phyloP scores from a whole-genome alignment of 1,140 invertebrate species.

The Bombus waltoni region DNA sequence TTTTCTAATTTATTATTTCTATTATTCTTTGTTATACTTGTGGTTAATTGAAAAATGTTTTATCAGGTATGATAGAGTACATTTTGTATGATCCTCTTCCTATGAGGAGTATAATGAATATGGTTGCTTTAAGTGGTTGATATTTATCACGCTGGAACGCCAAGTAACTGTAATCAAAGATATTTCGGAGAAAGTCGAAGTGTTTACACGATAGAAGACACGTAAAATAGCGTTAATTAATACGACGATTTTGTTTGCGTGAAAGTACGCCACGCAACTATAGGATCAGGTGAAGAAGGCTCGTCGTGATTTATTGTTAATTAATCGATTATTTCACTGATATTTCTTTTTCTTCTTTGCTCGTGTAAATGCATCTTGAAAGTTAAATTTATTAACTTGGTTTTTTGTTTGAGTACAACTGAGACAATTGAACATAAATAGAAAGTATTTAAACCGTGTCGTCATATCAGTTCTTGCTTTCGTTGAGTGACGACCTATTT shows the following conservation, averaged over 20 bases:
- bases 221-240: neutral
- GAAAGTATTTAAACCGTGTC: constrained; percentile 2
- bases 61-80: neutral
- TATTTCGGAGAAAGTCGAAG: neutral
- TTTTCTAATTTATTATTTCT: neutral
- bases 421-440: neutral
- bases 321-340: neutral
- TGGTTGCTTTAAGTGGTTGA: neutral
- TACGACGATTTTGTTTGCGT: neutral
- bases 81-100: neutral
- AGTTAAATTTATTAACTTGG: neutral
- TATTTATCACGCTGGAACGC: neutral
- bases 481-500: neutral
- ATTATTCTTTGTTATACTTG: neutral
- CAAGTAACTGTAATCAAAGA: neutral
- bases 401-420: neutral
- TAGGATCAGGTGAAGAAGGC: neutral
- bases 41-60: neutral
- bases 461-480: constrained; percentile 25
- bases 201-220: neutral
- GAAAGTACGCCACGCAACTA: neutral
- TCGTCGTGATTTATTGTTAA: neutral
- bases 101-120: neutral
- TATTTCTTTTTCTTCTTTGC: neutral
- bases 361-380: neutral